Evolutionary conservation across 2,797 vertebrate genomes (phyloP), one percentile per base, ranked within the genome.

Genomic region (Clarias pachynema): DNA sequence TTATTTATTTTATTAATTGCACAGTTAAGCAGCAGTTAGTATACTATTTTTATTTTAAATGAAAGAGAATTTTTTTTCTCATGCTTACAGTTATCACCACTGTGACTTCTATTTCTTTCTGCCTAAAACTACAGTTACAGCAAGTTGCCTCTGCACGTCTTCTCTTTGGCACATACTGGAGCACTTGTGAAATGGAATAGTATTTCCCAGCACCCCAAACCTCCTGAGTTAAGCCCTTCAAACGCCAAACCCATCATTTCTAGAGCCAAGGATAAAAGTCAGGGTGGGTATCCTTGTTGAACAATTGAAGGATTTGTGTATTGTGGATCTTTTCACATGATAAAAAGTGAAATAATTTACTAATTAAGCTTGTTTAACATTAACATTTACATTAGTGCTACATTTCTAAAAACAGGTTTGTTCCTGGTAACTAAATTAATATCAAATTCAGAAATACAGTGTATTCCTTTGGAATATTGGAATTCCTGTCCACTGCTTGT

Each of bases 91-190:
- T 29, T 56, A 29, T 6, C 72, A n/a, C 34, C 20, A 49, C 49
- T 57, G 4, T 75, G 73, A 57, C 16, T 14, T 59, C 18, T 59
- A 34, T 77, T 18, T 59, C 2, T 87, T 56, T 22, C 3, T 83
- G 29, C 31, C 22, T 79, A 56, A 59, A 86, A 40, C 53, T 77
- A 49, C 89, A 99, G 98, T 87, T 98, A 97, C 91, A 95, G 89
- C 89, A 89, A 94, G 90, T 92, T 97, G 84, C 94, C 96, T 88
- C 94, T 95, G 83, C 91, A 93, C 82, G 91, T 93, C 40, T 97
- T 99, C 92, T 97, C 97, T 82, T 93, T 99, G 86, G 95, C 93
- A 91, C 93, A 92, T 88, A 95, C 95, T 93, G 97, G 98, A 85
- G 89, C 95, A 37, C 85, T 99, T 74, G 77, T 98, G 53, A 85